These are phyloP conservation scores for Athene noctua DNA, from an alignment of 2,113 vertebrate species.

Conservation along the genomic window DNA sequence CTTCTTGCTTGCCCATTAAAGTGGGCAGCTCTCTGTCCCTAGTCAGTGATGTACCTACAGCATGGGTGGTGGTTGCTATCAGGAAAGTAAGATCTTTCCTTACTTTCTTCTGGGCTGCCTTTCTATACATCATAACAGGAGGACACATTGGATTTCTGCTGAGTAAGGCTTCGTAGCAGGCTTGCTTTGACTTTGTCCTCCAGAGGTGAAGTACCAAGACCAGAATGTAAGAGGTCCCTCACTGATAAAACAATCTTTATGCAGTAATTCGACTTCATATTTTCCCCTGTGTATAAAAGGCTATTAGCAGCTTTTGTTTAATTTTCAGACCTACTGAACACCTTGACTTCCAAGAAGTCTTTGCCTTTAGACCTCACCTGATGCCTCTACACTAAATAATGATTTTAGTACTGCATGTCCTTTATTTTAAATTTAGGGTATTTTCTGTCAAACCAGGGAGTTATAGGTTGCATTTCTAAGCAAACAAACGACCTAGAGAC, in stretches of 20 bases:
- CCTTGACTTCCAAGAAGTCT: neutral
- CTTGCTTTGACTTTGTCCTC: neutral
- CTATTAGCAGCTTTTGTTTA: neutral
- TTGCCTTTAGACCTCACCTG: neutral
- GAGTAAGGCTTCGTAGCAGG: too few species aligned
- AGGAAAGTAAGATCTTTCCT: neutral
- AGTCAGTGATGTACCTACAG: neutral
- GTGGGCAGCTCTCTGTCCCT: neutral
- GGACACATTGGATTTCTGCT: neutral
- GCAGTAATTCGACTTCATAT: neutral
- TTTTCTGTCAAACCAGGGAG: neutral
- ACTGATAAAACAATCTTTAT: fast-evolving
- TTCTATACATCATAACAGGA: neutral
- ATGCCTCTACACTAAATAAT: neutral
- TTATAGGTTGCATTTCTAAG: neutral
- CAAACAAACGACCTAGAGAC: neutral
- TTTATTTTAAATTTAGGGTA: neutral
- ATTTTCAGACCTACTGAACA: neutral
- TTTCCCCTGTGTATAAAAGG: neutral
- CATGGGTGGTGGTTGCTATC: fast-evolving
- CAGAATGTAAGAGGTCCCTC: too few species aligned
- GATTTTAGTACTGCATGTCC: neutral
- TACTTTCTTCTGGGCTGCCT: neutral
- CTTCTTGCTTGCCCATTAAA: neutral
- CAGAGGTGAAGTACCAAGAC: neutral